Base-by-base conservation (phyloP, 1,140 invertebrate genomes). In the Hyphantria cunea region DNA sequence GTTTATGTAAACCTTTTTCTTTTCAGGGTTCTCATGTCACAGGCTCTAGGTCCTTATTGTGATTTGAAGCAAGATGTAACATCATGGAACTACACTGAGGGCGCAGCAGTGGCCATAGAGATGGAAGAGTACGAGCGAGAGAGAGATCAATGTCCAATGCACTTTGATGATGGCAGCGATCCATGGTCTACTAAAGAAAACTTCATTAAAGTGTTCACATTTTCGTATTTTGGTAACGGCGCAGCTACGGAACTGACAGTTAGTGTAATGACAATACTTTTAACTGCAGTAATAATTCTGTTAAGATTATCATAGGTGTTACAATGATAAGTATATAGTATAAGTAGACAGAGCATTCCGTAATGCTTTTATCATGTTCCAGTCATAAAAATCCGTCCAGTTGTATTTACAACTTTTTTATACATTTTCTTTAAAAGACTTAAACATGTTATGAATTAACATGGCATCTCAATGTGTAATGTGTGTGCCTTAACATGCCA, bases 61-160 rank as follows among this genome's bases (percentile, higher is more conserved):
- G 95, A 96, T 76, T 89, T 98, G 5, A 95, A 95, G 52, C 98
- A 99, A 92, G 96, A 96, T 79, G 97, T 99, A 0, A 94, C 94
- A 2, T 98, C 96, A 54, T 96, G 93, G 85, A 96, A 97, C 86
- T 95, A 96, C 76, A 95, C 95, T 0, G 95, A 98, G 80, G 98
- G 98, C 25, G 98, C 98, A 48, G 95, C 96, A 54, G 96, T 99
- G 15, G 94, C 96, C 45, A 87, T 99, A 3, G 95, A 96, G 67
- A 95, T 99, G 93, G 93, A 95, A 61, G 98, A 99, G 91, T 97
- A 97, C 86, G 97, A 98, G 90, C 92, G 97, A 92, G 96, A 98
- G 89, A 93, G 97, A 64, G 97, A 99, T 91, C 96, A 97, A 76
- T 98, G 97, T 87, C 97, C 97, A 0, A 97, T 98, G 97, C 94